phyloP scores from a whole-genome alignment of 37 sponge, comb jelly and placozoan species.

The Spongilla lacustris region DNA sequence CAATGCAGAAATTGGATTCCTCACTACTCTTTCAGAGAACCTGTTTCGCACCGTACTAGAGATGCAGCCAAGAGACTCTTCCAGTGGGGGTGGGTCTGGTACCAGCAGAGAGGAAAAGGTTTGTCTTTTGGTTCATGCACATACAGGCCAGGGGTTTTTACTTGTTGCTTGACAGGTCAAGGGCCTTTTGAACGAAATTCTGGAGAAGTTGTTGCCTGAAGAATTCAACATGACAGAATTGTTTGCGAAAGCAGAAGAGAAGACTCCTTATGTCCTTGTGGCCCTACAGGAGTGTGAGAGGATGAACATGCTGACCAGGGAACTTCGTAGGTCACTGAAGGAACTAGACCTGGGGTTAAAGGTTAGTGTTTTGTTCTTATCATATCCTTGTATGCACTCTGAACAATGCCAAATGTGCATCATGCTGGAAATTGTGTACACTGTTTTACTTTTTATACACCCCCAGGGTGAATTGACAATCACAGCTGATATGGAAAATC shows the following conservation, averaged over 20 bases:
- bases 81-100: conserved; percentile 80
- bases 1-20: conserved; percentile 98
- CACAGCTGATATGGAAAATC: conserved; percentile 93
- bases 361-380: no score
- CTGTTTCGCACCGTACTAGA: conserved; percentile 97
- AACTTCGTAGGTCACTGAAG: conserved; percentile 90
- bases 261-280: conserved; percentile 96
- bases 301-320: conserved; percentile 94
- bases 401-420: no score
- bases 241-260: conserved; percentile 90
- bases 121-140: not conserved
- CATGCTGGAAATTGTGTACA: no score
- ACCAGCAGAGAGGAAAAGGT: conserved; percentile 95
- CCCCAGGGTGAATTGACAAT: conserved; percentile 98
- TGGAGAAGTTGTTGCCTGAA: conserved; percentile 96
- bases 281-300: conserved; percentile 99
- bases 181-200: conserved; percentile 86
- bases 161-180: conserved; percentile 71
- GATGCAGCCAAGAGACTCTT: conserved; percentile 96
- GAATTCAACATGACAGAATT: conserved; percentile 92
- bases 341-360: conserved; percentile 96
- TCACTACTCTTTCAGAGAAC: conserved; percentile 91
- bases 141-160: not conserved
- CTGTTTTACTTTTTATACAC: not conserved
- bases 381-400: no score